phyloP scores from a whole-genome alignment of 2,888 invertebrate genomes.

The Bedellia somnulentella region DNA sequence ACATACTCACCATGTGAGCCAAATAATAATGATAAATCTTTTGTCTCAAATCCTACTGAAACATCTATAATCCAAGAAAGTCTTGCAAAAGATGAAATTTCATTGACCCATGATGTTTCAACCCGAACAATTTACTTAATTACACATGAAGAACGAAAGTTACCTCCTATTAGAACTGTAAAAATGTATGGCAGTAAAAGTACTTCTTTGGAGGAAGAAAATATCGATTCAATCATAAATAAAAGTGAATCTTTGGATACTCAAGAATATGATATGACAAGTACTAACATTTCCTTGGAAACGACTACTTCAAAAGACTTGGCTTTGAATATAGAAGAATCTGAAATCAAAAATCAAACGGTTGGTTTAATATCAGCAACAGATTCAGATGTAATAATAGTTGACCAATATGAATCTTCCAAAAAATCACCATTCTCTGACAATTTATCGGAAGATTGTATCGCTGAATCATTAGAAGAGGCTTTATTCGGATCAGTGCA shows the following conservation, averaged over 20 bases:
- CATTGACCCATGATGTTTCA: constrained; percentile 22
- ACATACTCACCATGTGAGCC: constrained; percentile 25
- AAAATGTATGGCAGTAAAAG: constrained; percentile 64
- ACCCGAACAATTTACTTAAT: constrained; percentile 65
- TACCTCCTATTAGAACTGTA: constrained; percentile 63
- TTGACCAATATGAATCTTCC: too few relatives aligned
- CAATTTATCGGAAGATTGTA: too few relatives aligned
- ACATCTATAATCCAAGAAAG: background rate
- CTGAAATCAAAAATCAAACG: too few relatives aligned
- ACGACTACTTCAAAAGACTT: too few relatives aligned
- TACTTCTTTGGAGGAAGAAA: constrained; percentile 51
- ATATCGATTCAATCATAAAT: too few relatives aligned
- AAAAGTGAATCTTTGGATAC: too few relatives aligned
- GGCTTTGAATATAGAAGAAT: too few relatives aligned
- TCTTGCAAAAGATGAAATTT: background rate
- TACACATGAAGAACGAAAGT: constrained; percentile 71
- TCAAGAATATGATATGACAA: too few relatives aligned
- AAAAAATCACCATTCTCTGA: too few relatives aligned
- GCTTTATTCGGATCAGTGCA: constrained; percentile 67
- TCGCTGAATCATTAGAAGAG: constrained; percentile 55
- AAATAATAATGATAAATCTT: constrained; percentile 44
- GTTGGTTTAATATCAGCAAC: too few relatives aligned
- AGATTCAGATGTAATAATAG: too few relatives aligned
- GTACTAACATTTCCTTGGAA: too few relatives aligned
- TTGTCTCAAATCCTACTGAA: constrained; percentile 17